Evolutionary conservation across 2,888 invertebrate species (phyloP).

Genomic region (Coelinius sp.): DNA sequence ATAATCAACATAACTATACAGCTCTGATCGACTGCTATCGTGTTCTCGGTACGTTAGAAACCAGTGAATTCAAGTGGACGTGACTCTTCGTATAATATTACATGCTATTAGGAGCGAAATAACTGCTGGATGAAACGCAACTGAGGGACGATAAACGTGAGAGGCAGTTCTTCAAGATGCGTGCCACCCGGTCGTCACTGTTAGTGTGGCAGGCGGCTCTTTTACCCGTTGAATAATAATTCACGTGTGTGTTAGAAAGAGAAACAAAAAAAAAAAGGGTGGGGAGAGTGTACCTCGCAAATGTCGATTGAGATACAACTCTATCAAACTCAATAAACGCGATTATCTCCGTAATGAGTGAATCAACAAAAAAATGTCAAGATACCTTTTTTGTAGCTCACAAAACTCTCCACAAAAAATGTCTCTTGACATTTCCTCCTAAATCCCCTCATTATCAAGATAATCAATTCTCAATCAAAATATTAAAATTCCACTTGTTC

Average conservation of each 20-base stretch:
- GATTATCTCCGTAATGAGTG: too few relatives aligned
- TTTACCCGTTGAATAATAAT: slow-evolving; percentile 13
- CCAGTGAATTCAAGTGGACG: slow-evolving; percentile 66
- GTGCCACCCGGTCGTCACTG: slow-evolving; percentile 62
- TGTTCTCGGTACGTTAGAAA: slow-evolving; percentile 66
- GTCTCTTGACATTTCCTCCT: too few relatives aligned
- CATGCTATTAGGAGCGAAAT: slow-evolving; percentile 67
- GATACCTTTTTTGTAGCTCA: too few relatives aligned
- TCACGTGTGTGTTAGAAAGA: background rate
- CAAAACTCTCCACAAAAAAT: too few relatives aligned
- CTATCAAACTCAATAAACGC: too few relatives aligned
- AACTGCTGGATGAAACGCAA: slow-evolving; percentile 68
- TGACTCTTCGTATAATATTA: slow-evolving; percentile 67
- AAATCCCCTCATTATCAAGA: too few relatives aligned
- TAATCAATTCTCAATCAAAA: too few relatives aligned
- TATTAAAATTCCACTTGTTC: too few relatives aligned
- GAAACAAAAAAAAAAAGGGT: background rate
- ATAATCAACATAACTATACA: slow-evolving; percentile 24
- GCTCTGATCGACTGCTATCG: slow-evolving; percentile 54
- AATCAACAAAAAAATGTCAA: too few relatives aligned
- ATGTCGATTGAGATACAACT: background rate
- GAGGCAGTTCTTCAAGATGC: slow-evolving; percentile 59
- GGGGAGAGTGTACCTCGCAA: background rate
- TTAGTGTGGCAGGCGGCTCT: slow-evolving; percentile 8
- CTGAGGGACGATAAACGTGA: slow-evolving; percentile 57